A percentile compares a stretch with the other conserved stretches of the same genome.
Conservation (phyloP, 64 coral and sea anemone species). For the Pachyseris speciosa region DNA sequence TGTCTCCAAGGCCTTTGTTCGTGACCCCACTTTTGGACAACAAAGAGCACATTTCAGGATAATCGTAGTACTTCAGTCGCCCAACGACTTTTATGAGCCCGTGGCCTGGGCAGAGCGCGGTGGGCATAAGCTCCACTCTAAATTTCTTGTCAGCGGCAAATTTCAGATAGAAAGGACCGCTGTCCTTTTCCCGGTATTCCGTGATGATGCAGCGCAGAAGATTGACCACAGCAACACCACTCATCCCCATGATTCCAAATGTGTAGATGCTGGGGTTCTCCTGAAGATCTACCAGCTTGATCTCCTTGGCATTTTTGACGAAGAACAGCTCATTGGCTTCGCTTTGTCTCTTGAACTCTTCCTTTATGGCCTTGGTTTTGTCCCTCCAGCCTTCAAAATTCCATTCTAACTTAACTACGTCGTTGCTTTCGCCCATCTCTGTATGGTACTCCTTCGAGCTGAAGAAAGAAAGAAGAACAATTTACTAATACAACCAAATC, state of each 20-base stretch:
- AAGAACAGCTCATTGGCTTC: slow-evolving; percentile 86
- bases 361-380: slow-evolving; percentile 86
- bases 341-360: slow-evolving; percentile 76
- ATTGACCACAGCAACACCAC: slow-evolving; percentile 71
- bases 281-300: slow-evolving; percentile 42
- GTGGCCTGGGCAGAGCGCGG: slow-evolving; percentile 74
- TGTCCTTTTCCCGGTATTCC: slow-evolving; percentile 69
- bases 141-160: slow-evolving; percentile 95
- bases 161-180: slow-evolving; percentile 83
- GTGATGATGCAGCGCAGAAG: slow-evolving; percentile 66
- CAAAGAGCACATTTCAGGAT: slow-evolving; percentile 83
- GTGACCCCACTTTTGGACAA: slow-evolving; percentile 77
- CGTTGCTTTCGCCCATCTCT: slow-evolving; percentile 8
- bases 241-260: slow-evolving; percentile 81
- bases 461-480: neutral
- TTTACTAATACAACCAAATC: neutral
- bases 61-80: slow-evolving; percentile 79
- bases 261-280: slow-evolving; percentile 23
- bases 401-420: slow-evolving; percentile 68
- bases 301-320: slow-evolving; percentile 62
- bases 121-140: slow-evolving; percentile 87
- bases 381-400: slow-evolving; percentile 82
- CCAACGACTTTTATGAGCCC: slow-evolving; percentile 89
- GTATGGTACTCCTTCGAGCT: neutral
- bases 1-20: slow-evolving; percentile 81